Conservation (phyloP, 1,140 invertebrate genomes). For the Drosophila auraria region DNA sequence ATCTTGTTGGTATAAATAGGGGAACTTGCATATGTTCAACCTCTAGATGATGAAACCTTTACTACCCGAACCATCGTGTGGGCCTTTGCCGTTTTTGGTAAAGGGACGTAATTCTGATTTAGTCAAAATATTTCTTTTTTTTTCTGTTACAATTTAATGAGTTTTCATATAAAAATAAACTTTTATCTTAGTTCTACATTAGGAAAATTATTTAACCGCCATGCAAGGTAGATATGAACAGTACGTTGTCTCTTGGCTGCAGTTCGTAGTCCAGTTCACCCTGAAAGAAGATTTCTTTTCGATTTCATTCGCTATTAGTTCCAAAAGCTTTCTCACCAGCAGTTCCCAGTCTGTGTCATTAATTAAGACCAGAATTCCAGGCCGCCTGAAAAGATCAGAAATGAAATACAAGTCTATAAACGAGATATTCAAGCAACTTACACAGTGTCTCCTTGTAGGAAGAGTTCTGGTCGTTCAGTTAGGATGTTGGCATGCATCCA, state of each 20-base stretch:
- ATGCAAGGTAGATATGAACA: conserved; percentile 88
- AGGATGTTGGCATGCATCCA: conserved; percentile 95
- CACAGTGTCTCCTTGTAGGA: conserved; percentile 93
- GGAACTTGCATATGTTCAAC: rapidly evolving
- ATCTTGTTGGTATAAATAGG: conserved; percentile 5
- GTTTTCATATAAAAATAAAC: conserved; percentile 30
- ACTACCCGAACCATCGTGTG: conserved; percentile 72
- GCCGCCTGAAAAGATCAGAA: conserved; percentile 87
- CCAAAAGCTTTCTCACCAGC: conserved; percentile 86
- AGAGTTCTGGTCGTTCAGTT: conserved; percentile 94
- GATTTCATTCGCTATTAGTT: rapidly evolving
- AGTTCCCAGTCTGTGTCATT: conserved; percentile 98
- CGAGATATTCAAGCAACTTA: conserved; percentile 85
- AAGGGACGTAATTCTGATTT: conserved; percentile 79
- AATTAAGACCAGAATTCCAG: conserved; percentile 96
- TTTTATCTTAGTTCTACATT: conserved; percentile 12
- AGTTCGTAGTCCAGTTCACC: conserved; percentile 87
- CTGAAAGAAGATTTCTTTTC: conserved; percentile 48
- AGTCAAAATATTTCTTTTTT: conserved; percentile 9
- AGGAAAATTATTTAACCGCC: conserved; percentile 85
- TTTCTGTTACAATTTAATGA: conserved; percentile 9
- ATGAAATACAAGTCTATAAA: background rate
- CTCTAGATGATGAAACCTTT: conserved; percentile 59
- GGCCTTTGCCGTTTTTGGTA: conserved; percentile 70
- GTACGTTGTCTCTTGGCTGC: conserved; percentile 86